Percentiles rank a stretch among this genome's conserved stretches.
Conservation (phyloP, 1,140 invertebrate species). For the Drosophila grimshawi region DNA sequence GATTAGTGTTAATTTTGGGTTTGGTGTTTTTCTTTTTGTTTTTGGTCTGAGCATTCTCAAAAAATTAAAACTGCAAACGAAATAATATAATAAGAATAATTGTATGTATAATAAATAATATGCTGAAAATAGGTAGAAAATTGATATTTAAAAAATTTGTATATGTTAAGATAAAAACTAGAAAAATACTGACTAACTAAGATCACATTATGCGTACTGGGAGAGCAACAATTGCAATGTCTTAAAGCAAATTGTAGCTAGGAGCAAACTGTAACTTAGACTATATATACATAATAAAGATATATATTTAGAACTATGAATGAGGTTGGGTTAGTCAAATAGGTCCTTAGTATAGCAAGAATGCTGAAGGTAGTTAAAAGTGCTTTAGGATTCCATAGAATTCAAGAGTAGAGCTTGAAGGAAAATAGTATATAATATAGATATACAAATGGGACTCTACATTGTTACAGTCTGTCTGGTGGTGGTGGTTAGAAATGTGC, state of each 20-base stretch:
- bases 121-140: constrained; percentile 84
- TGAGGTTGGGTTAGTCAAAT: background rate
- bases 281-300: background rate
- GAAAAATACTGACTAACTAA: constrained; percentile 47
- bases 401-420: background rate
- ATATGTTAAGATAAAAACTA: constrained; percentile 56
- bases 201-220: constrained; percentile 24
- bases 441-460: constrained; percentile 7
- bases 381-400: background rate
- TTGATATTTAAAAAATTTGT: constrained; percentile 72
- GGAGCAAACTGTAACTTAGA: constrained; percentile 27
- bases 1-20: constrained; percentile 69
- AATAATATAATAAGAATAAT: constrained; percentile 65
- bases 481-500: constrained; percentile 26
- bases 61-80: constrained; percentile 78
- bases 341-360: background rate
- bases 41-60: constrained; percentile 33
- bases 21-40: constrained; percentile 38
- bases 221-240: background rate
- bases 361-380: background rate
- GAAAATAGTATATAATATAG: background rate
- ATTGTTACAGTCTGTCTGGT: constrained; percentile 29
- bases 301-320: background rate
- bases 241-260: constrained; percentile 3
- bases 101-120: constrained; percentile 48